phyloP scores from a whole-genome alignment of 2,113 vertebrate species.

The Sinocyclocheilus grahami region DNA sequence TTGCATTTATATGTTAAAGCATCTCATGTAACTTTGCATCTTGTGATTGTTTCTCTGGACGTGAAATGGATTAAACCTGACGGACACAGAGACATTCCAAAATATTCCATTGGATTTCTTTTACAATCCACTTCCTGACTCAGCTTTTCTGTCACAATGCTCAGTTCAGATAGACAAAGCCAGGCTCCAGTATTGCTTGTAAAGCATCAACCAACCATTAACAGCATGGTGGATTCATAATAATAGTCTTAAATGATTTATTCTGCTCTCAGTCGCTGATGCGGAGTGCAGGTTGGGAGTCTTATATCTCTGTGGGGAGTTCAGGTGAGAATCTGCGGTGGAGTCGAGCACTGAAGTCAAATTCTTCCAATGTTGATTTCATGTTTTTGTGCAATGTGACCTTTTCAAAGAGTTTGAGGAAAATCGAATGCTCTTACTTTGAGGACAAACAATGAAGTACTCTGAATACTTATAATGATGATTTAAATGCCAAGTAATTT shows the following conservation, averaged over 20 bases:
- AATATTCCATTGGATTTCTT: slow-evolving; percentile 60
- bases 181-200: slow-evolving; percentile 37
- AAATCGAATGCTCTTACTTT: not conserved
- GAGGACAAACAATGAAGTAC: slow-evolving; percentile 23
- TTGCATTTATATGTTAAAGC: too few species aligned
- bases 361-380: not conserved
- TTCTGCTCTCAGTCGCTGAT: slow-evolving; percentile 29
- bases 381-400: slow-evolving; percentile 10
- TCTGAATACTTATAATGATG: slow-evolving; percentile 7
- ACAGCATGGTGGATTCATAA: slow-evolving; percentile 55
- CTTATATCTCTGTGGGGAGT: slow-evolving; percentile 32
- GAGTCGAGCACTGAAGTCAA: not conserved
- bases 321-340: not conserved
- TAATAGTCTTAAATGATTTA: slow-evolving; percentile 53
- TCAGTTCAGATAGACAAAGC: slow-evolving; percentile 60
- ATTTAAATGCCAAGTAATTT: slow-evolving; percentile 39
- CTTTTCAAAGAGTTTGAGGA: slow-evolving; percentile 37
- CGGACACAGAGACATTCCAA: slow-evolving; percentile 53
- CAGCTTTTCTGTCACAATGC: slow-evolving; percentile 66
- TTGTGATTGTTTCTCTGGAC: slow-evolving; percentile 61
- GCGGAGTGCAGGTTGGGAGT: not conserved
- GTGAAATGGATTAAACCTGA: slow-evolving; percentile 61
- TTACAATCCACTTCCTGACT: slow-evolving; percentile 63
- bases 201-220: slow-evolving; percentile 53
- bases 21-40: not conserved